Evolutionary conservation across 1,140 invertebrate species (phyloP).

Genomic region (Homalodisca vitripennis): DNA sequence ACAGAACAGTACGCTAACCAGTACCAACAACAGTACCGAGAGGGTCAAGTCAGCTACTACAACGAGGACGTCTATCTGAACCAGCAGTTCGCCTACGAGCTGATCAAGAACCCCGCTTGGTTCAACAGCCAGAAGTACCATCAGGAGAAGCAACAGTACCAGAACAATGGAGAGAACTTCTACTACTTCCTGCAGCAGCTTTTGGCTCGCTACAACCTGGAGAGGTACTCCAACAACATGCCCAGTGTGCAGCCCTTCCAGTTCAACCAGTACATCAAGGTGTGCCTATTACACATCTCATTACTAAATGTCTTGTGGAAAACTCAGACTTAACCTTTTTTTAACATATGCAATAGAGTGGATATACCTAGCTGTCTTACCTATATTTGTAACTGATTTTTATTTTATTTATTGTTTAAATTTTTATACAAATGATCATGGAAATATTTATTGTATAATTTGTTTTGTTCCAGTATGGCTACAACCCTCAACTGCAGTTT

Average conservation of each 20-base stretch:
- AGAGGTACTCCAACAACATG: conserved; percentile 62
- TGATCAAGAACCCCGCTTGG: conserved; percentile 63
- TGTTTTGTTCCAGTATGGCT: conserved; percentile 27
- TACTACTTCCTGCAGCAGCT: conserved; percentile 61
- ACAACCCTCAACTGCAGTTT: conserved; percentile 30
- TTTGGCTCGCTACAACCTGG: conserved; percentile 63
- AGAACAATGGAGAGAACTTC: conserved; percentile 60
- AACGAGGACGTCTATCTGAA: conserved; percentile 72
- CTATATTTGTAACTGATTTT: too few species aligned
- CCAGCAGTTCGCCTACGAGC: conserved; percentile 63
- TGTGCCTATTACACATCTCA: too few species aligned
- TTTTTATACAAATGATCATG: too few species aligned
- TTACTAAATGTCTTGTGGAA: too few species aligned
- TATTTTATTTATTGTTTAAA: too few species aligned
- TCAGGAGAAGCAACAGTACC: conserved; percentile 48
- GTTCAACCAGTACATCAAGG: conserved; percentile 53
- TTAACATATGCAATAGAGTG: too few species aligned
- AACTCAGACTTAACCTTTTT: too few species aligned
- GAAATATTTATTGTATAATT: too few species aligned
- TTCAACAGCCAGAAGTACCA: conserved; percentile 54
- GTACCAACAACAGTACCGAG: conserved; percentile 52
- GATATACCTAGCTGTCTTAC: too few species aligned
- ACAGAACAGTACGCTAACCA: conserved; percentile 44
- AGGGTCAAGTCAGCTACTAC: conserved; percentile 67
- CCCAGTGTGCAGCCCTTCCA: conserved; percentile 59